Percentiles rank a stretch among this genome's conserved stretches.
Evolutionary conservation across 2,797 vertebrate genomes (phyloP).

Genomic region (Galagoides demidoff): DNA sequence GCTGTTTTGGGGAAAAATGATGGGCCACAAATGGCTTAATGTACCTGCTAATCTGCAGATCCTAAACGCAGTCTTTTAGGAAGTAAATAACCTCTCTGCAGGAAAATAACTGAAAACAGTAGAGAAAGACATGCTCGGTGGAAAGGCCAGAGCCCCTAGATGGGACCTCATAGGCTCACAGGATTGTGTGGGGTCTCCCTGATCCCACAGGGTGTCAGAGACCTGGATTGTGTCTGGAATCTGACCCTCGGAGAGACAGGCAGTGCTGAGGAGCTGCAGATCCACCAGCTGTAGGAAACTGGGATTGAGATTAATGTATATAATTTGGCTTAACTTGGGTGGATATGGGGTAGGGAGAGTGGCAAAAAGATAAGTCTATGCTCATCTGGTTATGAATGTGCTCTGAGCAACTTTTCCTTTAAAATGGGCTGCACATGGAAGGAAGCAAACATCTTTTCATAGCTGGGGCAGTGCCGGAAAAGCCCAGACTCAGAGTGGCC

Average conservation of each 20-base stretch:
- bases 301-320: slow-evolving; percentile 34
- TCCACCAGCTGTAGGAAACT: not conserved
- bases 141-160: not conserved
- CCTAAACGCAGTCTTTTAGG: not conserved
- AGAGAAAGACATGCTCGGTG: not conserved
- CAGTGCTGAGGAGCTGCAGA: not conserved
- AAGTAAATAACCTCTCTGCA: not conserved
- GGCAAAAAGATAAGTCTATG: not conserved
- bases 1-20: slow-evolving; percentile 2
- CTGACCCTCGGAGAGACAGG: not conserved
- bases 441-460: not conserved
- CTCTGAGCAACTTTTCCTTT: slow-evolving; percentile 7
- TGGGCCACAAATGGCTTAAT: not conserved
- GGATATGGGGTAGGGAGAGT: not conserved
- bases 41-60: not conserved
- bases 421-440: not conserved
- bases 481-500: not conserved
- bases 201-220: not conserved
- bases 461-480: not conserved
- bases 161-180: not conserved
- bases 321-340: slow-evolving; percentile 43
- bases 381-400: not conserved
- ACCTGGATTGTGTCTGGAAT: not conserved
- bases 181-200: not conserved
- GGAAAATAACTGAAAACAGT: not conserved